Conservation (phyloP, 2,113 vertebrate genomes). For the Dicaeum eximium region DNA sequence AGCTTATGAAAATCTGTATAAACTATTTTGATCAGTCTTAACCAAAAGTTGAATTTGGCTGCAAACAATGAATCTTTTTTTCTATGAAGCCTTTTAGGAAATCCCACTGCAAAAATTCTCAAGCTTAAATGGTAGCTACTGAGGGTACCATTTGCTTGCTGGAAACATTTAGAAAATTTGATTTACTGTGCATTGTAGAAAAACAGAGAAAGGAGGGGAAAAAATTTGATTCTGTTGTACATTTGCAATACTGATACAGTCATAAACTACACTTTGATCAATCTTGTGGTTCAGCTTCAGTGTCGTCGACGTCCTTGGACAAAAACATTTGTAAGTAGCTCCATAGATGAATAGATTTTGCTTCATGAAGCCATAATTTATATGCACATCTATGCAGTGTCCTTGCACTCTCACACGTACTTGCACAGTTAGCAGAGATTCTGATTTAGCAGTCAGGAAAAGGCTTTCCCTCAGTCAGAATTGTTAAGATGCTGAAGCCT, state of each 20-base stretch:
- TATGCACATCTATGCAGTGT: not conserved
- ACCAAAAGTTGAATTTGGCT: not conserved
- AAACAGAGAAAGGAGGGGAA: not conserved
- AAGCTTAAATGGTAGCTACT: not conserved
- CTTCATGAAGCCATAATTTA: not conserved
- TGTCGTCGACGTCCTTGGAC: not conserved
- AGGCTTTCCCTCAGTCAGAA: not conserved
- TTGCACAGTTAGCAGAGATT: not conserved
- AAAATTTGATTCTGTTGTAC: not conserved
- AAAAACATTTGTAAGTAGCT: not conserved
- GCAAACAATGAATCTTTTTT: conserved; percentile 25
- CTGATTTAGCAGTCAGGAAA: not conserved
- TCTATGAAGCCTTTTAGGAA: conserved; percentile 22
- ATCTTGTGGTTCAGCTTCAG: not conserved
- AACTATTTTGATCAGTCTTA: conserved; percentile 63
- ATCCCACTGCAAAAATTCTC: conserved; percentile 2
- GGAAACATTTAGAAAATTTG: not conserved
- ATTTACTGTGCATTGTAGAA: not conserved
- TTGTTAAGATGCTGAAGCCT: not conserved
- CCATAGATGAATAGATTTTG: not conserved
- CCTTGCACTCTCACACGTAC: not conserved
- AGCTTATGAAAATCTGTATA: conserved; percentile 51
- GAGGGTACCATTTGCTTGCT: not conserved
- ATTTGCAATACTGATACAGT: not conserved
- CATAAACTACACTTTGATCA: not conserved